Conservation (phyloP, 2,113 vertebrate genomes). For the Ophiodon elongatus region DNA sequence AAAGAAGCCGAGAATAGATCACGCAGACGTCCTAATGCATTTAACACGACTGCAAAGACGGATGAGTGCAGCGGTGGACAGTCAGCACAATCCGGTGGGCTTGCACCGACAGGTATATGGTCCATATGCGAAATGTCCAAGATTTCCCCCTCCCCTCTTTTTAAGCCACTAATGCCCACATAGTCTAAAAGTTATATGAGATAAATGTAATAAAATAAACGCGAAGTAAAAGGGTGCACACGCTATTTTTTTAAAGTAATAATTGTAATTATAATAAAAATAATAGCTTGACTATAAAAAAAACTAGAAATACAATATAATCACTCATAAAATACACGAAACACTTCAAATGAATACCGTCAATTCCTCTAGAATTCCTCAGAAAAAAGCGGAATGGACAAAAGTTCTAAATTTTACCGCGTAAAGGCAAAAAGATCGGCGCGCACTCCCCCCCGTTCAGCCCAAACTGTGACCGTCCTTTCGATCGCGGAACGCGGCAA, state of each 20-base stretch:
- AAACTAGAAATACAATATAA: not conserved
- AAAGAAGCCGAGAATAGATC: conserved; percentile 59
- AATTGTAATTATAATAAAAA: not conserved
- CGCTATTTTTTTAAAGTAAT: not conserved
- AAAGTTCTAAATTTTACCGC: not conserved
- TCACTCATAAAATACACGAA: not conserved
- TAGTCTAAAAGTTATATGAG: conserved; percentile 1
- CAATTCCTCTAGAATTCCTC: not conserved
- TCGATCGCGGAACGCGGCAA: conserved; percentile 34
- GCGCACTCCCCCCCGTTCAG: not conserved
- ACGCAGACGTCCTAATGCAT: conserved; percentile 37
- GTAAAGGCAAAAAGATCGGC: not conserved
- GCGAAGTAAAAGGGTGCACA: not conserved
- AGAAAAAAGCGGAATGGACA: too few relatives aligned
- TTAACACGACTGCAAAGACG: conserved; percentile 29
- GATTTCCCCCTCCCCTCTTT: not conserved
- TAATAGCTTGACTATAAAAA: not conserved
- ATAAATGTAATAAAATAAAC: not conserved
- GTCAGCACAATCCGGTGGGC: not conserved
- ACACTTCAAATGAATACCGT: not conserved
- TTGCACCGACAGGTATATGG: not conserved
- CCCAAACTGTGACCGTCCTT: conserved; percentile 34
- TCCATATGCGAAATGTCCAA: not conserved
- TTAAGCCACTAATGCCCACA: not conserved
- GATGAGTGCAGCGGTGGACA: conserved; percentile 15